Evolutionary conservation across 2,113 vertebrate genomes (phyloP).

Genomic region (Stictonetta naevosa): DNA sequence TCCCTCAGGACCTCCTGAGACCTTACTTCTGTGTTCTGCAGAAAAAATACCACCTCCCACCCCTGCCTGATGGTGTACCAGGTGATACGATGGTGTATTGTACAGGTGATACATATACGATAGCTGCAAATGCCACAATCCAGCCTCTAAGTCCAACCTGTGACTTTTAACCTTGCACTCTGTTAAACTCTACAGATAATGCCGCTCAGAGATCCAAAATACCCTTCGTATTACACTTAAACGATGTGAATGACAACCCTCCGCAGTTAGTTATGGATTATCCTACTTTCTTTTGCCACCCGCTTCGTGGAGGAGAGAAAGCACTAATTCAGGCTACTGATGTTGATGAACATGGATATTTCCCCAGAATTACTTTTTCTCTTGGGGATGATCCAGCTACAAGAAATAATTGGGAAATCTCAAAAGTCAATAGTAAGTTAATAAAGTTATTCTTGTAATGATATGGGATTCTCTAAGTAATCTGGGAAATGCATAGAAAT

Average conservation of each 20-base stretch:
- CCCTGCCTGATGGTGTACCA: not conserved
- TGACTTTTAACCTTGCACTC: not conserved
- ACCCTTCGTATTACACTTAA: constrained; percentile 32
- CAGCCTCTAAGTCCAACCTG: not conserved
- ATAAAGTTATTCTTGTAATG: not conserved
- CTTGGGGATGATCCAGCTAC: not conserved
- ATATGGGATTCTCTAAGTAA: not conserved
- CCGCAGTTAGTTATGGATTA: constrained; percentile 61
- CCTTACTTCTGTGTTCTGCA: not conserved
- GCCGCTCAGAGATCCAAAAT: constrained; percentile 37
- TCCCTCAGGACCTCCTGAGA: not conserved
- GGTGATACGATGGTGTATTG: too few species aligned
- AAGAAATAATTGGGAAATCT: constrained; percentile 67
- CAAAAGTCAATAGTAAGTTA: constrained; percentile 76
- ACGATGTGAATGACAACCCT: constrained; percentile 80
- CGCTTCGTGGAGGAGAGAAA: not conserved
- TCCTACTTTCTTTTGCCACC: constrained; percentile 73
- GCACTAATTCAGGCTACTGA: constrained; percentile 68
- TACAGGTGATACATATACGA: not conserved
- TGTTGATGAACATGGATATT: constrained; percentile 25
- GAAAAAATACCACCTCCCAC: not conserved
- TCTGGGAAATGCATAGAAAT: not conserved
- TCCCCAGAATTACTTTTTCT: constrained; percentile 58
- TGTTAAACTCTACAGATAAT: constrained; percentile 55
- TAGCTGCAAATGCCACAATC: not conserved